Evolutionary conservation across 2,113 vertebrate species (phyloP), one percentile per base, ranked within the genome.

Genomic region (Dasyornis broadbenti): DNA sequence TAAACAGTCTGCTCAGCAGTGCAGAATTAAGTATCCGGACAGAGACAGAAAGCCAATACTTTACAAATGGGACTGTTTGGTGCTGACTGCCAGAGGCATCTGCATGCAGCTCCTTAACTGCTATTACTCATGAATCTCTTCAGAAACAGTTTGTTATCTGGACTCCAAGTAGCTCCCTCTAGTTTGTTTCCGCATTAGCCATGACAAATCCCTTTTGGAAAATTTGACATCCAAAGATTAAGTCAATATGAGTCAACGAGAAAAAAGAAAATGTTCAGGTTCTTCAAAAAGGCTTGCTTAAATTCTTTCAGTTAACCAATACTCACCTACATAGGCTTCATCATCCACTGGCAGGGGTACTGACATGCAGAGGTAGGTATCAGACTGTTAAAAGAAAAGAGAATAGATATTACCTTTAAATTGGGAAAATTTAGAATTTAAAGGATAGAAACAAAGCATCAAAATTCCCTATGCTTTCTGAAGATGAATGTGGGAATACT

Each of bases 341-440:
- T 96, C 97, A 84, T 95, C 97, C 42, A 98, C 97, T 3, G 99
- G 99, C 87, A 99, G 97, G 63, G 97, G 97, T 96, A 98, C 94
- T 19, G 98, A 98, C 98, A 98, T 98, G 97, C 99, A 99, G 93
- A 99, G 97, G 98, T 99, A 99, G 17, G 98, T 98, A 96, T 99
- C 99, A 5, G 99, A 99, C 99, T 99, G 96, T 97, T 96, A 97
- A 73, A 95, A 88, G 95, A 88, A 49, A 96, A 70, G 84, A 85
- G 71, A 73, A 77, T n/a, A 95, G 54, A 91, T 63, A 95, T 53
- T 65, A 83, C 20, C 37, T 86, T 59, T 27, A 52, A 87, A 91
- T 71, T 86, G 40, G 44, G 40, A 61, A 59, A 40, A 68, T 22
- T 37, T 30, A 82, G 14, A 78, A 61, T 50, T 22, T 50, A 83